A percentile compares a stretch with the other conserved stretches of the same genome.
Conservation (phyloP, 2,888 invertebrate genomes). For the Seira ritae region DNA sequence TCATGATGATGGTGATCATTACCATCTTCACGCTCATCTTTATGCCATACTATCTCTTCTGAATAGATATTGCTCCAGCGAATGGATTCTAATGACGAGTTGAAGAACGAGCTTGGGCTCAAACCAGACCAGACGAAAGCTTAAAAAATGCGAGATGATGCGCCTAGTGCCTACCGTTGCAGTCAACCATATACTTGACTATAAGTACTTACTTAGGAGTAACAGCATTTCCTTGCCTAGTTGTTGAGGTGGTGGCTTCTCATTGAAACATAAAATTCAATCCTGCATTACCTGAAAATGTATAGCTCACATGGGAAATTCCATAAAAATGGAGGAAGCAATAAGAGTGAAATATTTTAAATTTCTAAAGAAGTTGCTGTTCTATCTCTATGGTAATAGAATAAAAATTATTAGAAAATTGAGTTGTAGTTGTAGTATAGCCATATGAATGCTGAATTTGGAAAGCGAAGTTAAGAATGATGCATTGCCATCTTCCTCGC, state of each 20-base stretch:
- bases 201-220: too few species aligned
- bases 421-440: too few species aligned
- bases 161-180: background rate
- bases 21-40: background rate
- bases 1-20: conserved; percentile 31
- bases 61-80: conserved; percentile 27
- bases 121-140: too few species aligned
- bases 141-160: background rate
- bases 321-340: too few species aligned
- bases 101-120: conserved; percentile 28
- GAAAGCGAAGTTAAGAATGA: conserved; percentile 50
- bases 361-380: background rate
- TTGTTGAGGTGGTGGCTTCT: too few species aligned
- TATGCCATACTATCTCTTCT: too few species aligned
- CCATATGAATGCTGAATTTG: too few species aligned
- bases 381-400: background rate
- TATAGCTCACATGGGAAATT: conserved; percentile 45
- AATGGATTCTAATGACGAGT: conserved; percentile 41
- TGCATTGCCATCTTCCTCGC: conserved; percentile 36
- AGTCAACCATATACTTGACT: conserved; percentile 33
- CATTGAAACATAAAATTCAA: too few species aligned
- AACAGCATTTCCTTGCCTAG: too few species aligned
- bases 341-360: background rate
- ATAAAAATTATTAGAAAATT: too few species aligned
- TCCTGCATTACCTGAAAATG: conserved; percentile 22